phyloP scores from a whole-genome alignment of 1,140 invertebrate species.

The Bombyx mori region DNA sequence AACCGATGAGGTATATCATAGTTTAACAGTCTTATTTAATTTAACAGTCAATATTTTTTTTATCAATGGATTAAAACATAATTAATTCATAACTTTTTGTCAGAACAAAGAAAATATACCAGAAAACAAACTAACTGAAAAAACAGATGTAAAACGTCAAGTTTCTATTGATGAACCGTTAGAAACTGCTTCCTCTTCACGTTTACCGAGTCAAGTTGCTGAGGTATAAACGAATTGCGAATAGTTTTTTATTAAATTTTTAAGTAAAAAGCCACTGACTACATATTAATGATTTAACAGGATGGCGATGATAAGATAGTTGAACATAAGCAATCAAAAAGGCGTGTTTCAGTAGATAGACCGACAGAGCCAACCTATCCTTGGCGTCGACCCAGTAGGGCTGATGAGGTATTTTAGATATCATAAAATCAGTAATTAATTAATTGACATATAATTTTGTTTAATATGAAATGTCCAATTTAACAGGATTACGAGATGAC shows the following conservation, averaged over 20 bases:
- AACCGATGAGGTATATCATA: constrained; percentile 3
- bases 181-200: constrained; percentile 17
- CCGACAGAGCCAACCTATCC: constrained; percentile 27
- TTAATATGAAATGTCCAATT: too few species aligned
- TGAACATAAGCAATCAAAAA: constrained; percentile 15
- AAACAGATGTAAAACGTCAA: constrained; percentile 24
- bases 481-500: too few species aligned
- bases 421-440: neutral
- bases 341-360: constrained; percentile 23
- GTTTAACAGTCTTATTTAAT: neutral
- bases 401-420: constrained; percentile 25
- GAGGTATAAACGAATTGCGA: constrained; percentile 14
- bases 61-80: neutral
- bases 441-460: neutral
- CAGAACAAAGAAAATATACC: constrained; percentile 11
- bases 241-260: neutral
- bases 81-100: neutral
- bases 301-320: constrained; percentile 17
- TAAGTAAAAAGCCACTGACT: neutral
- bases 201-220: constrained; percentile 15
- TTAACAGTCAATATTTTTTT: neutral
- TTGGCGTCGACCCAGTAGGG: constrained; percentile 26
- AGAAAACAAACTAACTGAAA: constrained; percentile 14
- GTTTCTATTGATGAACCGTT: constrained; percentile 19
- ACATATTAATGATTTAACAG: constrained; percentile 10